A percentile compares a stretch with the other conserved stretches of the same genome.
phyloP scores from a whole-genome alignment of 2,113 vertebrate genomes.

The Sylvietta virens region DNA sequence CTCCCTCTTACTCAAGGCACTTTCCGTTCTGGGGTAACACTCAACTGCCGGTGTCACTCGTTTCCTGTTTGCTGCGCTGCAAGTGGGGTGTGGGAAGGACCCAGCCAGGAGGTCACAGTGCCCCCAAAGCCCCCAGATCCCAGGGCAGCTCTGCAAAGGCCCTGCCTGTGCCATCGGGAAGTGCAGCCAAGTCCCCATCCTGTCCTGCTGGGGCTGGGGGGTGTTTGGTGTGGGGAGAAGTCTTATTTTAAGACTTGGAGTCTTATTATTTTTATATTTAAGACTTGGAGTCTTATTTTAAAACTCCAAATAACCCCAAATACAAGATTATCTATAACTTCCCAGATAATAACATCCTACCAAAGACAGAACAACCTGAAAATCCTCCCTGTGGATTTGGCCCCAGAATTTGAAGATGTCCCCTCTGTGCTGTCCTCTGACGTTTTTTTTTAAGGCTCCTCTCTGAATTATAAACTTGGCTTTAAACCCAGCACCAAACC shows the following conservation, averaged over 20 bases:
- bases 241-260: too few relatives aligned
- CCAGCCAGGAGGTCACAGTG: rapidly evolving
- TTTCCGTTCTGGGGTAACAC: not conserved
- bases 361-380: not conserved
- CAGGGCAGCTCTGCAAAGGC: not conserved
- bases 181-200: rapidly evolving
- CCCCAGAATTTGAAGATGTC: not conserved
- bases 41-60: not conserved
- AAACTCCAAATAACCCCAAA: not conserved
- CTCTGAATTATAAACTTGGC: not conserved
- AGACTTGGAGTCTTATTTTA: too few relatives aligned
- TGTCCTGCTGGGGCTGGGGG: not conserved
- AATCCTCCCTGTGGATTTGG: rapidly evolving
- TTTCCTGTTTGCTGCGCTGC: conserved; percentile 14
- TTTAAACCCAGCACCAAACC: not conserved
- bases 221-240: not conserved
- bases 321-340: rapidly evolving
- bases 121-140: not conserved
- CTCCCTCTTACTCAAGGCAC: conserved; percentile 30
- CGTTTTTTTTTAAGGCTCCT: not conserved
- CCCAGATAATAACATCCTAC: rapidly evolving
- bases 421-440: not conserved
- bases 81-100: not conserved
- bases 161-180: rapidly evolving
- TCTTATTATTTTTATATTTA: too few relatives aligned